Base-by-base conservation (phyloP, 2,797 vertebrate species). In the Poecilia gillii region DNA sequence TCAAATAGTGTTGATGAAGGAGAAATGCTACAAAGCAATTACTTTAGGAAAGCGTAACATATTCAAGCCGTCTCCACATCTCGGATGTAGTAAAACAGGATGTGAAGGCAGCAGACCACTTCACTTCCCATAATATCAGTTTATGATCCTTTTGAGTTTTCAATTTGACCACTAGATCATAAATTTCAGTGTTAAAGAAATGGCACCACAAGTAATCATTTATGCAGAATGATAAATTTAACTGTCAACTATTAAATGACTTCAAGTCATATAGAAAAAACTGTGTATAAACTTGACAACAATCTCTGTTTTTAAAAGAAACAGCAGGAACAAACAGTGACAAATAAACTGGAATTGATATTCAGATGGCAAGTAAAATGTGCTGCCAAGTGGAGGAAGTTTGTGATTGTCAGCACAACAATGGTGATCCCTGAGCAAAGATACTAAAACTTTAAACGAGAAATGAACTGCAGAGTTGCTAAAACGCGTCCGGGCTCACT, bases 401-500 rank as follows among this genome's bases (percentile, higher is more conserved):
- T 66, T 72, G 77, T 85, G 23, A 28, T 47, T 31, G 14, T 72
- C 74, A 51, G 31, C 75, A 62, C 36, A 39, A 39, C 3, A 86
- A 51, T 23, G 4, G 7, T 47, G n/a, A 72, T 72, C 13, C 43
- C 73, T 53, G 9, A 55, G 4, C 28, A 66, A 84, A 77, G 77
- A 87, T 81, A 86, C 39, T 77, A 55, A 77, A 80, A 81, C 82
- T 83, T 87, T 87, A 88, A 83, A 77, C n/a, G 68, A 85, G 81
- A 90, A 90, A 88, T 80, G 77, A 89, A 87, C 82, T 86, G 76
- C 62, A 78, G 88, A 91, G 75, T 9, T 74, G 75, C 64, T 74
- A 74, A 36, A 64, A 66, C 1, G 81, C 89, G 79, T 82, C 80
- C 78, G 82, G 87, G 88, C 84, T 86, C 77, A 87, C 84, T 90